phyloP scores from a whole-genome alignment of 1,140 invertebrate genomes.

The Aphelenchoides avenae region DNA sequence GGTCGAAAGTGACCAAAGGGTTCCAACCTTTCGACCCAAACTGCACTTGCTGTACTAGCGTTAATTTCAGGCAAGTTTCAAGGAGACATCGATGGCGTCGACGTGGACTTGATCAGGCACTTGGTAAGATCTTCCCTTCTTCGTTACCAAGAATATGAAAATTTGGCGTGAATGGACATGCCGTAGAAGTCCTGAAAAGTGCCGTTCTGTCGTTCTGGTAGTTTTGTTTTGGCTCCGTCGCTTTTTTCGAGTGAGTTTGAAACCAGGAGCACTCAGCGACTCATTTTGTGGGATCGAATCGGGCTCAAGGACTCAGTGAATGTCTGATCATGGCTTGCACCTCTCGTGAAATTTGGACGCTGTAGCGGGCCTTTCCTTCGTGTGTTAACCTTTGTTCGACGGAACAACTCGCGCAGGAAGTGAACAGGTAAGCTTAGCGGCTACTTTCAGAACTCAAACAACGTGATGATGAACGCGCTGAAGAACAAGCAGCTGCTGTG shows the following conservation, averaged over 20 bases:
- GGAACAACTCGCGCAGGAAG: constrained; percentile 8
- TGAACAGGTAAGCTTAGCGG: not conserved
- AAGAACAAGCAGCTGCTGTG: constrained; percentile 50
- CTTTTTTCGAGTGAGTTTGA: constrained; percentile 18
- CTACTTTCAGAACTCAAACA: constrained; percentile 18
- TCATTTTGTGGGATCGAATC: too few species aligned
- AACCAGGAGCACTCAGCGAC: too few species aligned
- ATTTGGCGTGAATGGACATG: not conserved
- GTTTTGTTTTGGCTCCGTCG: constrained; percentile 6
- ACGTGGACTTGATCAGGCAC: constrained; percentile 38
- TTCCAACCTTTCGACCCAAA: too few species aligned
- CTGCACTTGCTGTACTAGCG: too few species aligned
- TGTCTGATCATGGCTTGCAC: too few species aligned
- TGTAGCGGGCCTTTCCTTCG: not conserved
- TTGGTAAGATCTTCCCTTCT: constrained; percentile 39
- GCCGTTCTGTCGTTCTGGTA: not conserved
- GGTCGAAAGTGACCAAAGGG: too few species aligned
- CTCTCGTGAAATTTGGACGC: not conserved
- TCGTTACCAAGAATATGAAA: too few species aligned
- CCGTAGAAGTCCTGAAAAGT: not conserved
- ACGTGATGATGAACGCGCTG: constrained; percentile 38
- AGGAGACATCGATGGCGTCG: constrained; percentile 58
- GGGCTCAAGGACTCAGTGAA: too few species aligned
- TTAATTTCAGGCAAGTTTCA: constrained; percentile 59
- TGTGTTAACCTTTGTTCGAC: constrained; percentile 11